These are phyloP conservation scores for Delphinapterus leucas DNA, from an alignment of 2,113 vertebrate species.

Conservation along the genomic window DNA sequence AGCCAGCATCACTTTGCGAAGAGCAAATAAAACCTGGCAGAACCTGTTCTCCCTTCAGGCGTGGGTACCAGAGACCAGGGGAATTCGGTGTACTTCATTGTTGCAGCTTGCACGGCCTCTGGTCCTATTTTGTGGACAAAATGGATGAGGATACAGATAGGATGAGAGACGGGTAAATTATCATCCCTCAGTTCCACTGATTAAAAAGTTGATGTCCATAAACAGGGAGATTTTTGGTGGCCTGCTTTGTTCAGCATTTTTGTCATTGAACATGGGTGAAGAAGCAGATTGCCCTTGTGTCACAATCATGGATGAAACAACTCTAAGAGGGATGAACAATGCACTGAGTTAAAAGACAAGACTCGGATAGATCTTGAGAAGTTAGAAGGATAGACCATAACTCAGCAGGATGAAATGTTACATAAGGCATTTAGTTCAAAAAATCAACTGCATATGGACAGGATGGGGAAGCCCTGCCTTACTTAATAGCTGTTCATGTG, in stretches of 20 bases:
- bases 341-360: neutral
- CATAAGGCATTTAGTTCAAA: conserved; percentile 62
- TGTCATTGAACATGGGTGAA: neutral
- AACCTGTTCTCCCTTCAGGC: neutral
- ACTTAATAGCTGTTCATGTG: conserved; percentile 73
- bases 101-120: neutral
- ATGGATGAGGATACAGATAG: neutral
- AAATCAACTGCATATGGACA: conserved; percentile 72
- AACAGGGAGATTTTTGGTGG: neutral
- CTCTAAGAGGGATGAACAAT: neutral
- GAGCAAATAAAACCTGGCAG: neutral
- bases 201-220: neutral
- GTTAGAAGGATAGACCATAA: conserved; percentile 8
- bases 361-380: conserved; percentile 4
- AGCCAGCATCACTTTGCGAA: neutral
- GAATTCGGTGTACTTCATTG: neutral
- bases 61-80: neutral
- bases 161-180: neutral
- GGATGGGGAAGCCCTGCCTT: conserved; percentile 72
- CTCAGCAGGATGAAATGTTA: conserved; percentile 62
- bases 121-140: neutral
- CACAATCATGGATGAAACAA: neutral
- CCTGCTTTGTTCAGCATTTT: neutral
- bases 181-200: neutral
- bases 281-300: neutral